Evolutionary conservation across 2,113 vertebrate species (phyloP), one percentile per base, ranked within the genome.

Genomic region (Oxygymnocypris stewartii): DNA sequence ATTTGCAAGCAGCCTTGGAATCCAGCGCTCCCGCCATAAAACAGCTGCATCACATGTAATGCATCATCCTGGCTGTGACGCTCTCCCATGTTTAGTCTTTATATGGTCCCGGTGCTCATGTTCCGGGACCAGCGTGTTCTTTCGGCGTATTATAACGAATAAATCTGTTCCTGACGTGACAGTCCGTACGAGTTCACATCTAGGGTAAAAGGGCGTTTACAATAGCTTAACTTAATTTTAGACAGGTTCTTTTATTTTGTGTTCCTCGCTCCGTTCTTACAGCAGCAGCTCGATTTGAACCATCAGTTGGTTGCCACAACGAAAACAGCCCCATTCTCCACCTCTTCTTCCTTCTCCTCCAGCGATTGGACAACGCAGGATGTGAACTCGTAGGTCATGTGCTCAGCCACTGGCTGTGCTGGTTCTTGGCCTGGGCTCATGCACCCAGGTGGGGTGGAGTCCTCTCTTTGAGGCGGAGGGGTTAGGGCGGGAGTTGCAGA

Each of bases 311-410:
- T 94, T 1, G 91, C 92, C 47, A 92, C 89, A 1, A 90, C 59
- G 20, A 92, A 90, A 7, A 90, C 76, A 4, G 91, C 87, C 57
- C 88, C 92, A 1, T 93, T 92, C 20, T 93, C 91, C 5, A 47
- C 83, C 88, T 96, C 96, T 14, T 97, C 96, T 4, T 96, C 97
- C 89, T 97, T 96, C 90, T 97, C 49, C 49, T 51, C 97, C 84
- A 96, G 94, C 0, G 96, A 96, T 74, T 96, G 97, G 88, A 98
- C 94, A 3, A 96, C 93, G 37, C 96, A 97, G 65, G 97, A 96
- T 25, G 96, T 97, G 85, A 97, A 95, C 0, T 98, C 96, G 14
- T 97, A 98, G 76, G 96, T 93, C 90, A 94, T 97, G 88, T 96
- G 94, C 89, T 95, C 96, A 59, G 94, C 87, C 1, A 82, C 67